These are phyloP conservation scores for Poicephalus meyeri DNA, from an alignment of 2,113 vertebrate species.

Conservation along the genomic window DNA sequence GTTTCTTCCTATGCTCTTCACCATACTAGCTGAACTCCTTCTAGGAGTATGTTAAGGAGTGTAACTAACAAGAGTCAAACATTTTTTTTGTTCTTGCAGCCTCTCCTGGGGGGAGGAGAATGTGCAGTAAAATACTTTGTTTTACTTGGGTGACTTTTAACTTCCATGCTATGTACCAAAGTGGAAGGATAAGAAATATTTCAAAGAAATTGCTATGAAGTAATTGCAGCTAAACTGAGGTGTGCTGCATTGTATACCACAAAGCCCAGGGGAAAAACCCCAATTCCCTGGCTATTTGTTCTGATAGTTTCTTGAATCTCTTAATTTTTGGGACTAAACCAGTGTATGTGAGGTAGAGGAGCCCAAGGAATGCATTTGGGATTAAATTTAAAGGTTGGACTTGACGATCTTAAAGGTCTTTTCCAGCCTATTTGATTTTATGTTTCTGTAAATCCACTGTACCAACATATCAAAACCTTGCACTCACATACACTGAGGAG, in stretches of 20 bases:
- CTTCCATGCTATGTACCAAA: background rate
- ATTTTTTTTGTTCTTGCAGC: background rate
- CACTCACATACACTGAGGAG: too few species aligned
- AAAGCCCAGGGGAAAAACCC: background rate
- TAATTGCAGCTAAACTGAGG: background rate
- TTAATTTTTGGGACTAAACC: background rate
- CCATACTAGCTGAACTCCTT: background rate
- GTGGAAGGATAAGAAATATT: background rate
- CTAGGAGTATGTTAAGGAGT: background rate
- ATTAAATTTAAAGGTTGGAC: background rate
- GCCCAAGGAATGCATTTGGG: background rate
- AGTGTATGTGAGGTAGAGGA: background rate
- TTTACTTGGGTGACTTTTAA: background rate
- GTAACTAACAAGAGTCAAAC: background rate
- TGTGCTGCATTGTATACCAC: background rate
- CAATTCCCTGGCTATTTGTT: background rate
- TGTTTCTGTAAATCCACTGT: background rate
- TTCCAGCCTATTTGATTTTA: background rate
- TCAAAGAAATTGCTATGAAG: background rate
- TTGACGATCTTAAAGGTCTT: background rate
- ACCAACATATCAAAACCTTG: too few species aligned
- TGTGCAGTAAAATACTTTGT: background rate
- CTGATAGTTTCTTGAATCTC: background rate
- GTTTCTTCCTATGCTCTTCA: background rate
- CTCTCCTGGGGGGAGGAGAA: background rate